These are phyloP conservation scores for Spinibarbus caldwelli DNA, from an alignment of 2,797 vertebrate genomes.

Conservation along the genomic window DNA sequence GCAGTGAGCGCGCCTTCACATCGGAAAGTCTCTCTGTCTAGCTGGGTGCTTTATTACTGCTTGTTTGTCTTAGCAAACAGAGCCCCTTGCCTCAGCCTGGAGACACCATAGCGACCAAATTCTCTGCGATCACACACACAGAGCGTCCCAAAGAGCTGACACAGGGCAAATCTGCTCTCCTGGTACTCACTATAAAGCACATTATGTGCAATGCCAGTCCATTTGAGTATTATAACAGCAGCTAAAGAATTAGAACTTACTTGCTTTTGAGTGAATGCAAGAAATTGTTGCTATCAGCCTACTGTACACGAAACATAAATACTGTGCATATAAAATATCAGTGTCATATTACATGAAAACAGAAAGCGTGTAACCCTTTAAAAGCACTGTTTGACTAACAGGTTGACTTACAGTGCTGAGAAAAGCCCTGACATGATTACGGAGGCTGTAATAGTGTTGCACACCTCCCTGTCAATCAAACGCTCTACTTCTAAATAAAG, in stretches of 20 bases:
- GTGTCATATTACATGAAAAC: slow-evolving; percentile 13
- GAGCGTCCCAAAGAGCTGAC: slow-evolving; percentile 51
- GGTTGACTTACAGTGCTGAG: slow-evolving; percentile 5
- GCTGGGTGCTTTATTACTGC: slow-evolving; percentile 34
- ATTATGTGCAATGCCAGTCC: background rate
- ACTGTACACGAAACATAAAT: background rate
- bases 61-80: slow-evolving; percentile 38
- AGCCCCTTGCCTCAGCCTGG: slow-evolving; percentile 31
- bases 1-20: background rate
- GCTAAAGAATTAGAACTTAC: background rate
- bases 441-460: slow-evolving; percentile 32
- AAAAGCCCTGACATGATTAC: background rate
- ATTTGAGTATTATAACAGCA: background rate
- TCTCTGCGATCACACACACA: slow-evolving; percentile 62
- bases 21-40: background rate
- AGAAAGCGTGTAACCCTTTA: slow-evolving; percentile 2
- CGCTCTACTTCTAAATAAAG: slow-evolving; percentile 74
- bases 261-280: background rate
- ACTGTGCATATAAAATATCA: background rate
- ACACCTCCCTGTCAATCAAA: slow-evolving; percentile 73
- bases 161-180: slow-evolving; percentile 9
- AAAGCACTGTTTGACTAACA: background rate
- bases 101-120: slow-evolving; percentile 73
- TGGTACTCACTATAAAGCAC: background rate
- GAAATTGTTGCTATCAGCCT: background rate